Percentiles rank a stretch among this genome's conserved stretches.
Conservation (phyloP, 2,888 invertebrate species). For the Heteropelma amictum region DNA sequence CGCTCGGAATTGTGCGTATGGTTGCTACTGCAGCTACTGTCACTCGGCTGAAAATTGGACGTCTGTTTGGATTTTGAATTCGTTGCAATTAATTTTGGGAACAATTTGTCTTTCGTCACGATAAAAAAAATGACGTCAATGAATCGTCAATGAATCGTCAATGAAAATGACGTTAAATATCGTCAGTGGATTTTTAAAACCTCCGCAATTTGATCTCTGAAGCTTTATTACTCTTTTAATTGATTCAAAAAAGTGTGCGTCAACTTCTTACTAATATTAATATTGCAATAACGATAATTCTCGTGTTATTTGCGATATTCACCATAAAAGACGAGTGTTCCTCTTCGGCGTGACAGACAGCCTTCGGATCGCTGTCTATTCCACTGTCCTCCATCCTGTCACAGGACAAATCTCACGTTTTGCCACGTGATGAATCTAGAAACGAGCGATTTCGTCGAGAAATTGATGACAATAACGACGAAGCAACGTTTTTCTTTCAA, state of each 20-base stretch:
- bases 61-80: conserved; percentile 33
- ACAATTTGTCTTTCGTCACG: no score
- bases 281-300: background rate
- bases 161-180: no score
- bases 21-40: conserved; percentile 75
- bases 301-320: conserved; percentile 28
- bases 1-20: conserved; percentile 68
- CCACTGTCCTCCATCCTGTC: conserved; percentile 77
- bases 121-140: no score
- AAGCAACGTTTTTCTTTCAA: background rate
- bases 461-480: no score
- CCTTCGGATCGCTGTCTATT: conserved; percentile 78
- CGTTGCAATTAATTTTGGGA: no score
- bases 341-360: conserved; percentile 71
- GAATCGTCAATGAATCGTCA: no score
- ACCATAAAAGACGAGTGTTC: conserved; percentile 75
- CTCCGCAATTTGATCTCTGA: no score
- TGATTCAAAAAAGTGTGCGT: background rate
- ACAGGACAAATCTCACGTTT: conserved; percentile 56
- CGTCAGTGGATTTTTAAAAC: no score
- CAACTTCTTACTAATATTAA: background rate
- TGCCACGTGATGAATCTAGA: conserved; percentile 33
- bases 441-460: background rate
- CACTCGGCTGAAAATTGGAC: conserved; percentile 72
- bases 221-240: no score